Evolutionary conservation across 1,140 invertebrate genomes (phyloP).

Genomic region (Hyphantria cunea): DNA sequence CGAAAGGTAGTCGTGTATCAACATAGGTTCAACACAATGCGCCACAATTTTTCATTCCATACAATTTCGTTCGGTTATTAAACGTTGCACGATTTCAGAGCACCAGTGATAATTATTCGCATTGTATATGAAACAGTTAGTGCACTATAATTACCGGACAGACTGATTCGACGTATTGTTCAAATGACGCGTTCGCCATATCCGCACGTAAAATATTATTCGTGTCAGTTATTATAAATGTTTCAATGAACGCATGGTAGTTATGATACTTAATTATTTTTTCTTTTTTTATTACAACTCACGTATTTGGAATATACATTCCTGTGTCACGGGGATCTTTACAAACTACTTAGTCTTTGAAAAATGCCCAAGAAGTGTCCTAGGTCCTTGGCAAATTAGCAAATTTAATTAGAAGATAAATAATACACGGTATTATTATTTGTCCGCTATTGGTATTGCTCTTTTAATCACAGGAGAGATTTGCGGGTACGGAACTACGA

Average conservation of each 20-base stretch:
- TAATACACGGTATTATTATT: too few relatives aligned
- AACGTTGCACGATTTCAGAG: slow-evolving; percentile 64
- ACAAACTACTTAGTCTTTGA: too few relatives aligned
- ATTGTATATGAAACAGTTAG: slow-evolving; percentile 75
- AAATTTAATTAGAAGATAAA: too few relatives aligned
- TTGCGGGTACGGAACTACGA: too few relatives aligned
- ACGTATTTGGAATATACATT: too few relatives aligned
- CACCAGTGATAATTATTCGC: slow-evolving; percentile 67
- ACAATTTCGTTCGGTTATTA: slow-evolving; percentile 56
- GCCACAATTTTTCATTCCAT: slow-evolving; percentile 54
- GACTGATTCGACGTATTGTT: slow-evolving; percentile 75
- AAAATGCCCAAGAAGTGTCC: too few relatives aligned
- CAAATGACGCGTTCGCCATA: slow-evolving; percentile 57
- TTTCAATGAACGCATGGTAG: slow-evolving; percentile 20
- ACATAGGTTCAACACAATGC: slow-evolving; percentile 6
- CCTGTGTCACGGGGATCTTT: too few relatives aligned
- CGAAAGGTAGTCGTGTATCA: slow-evolving; percentile 17
- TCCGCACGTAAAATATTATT: slow-evolving; percentile 57
- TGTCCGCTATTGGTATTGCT: too few relatives aligned
- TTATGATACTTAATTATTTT: slow-evolving; percentile 5
- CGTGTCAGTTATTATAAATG: slow-evolving; percentile 36
- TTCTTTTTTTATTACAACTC: too few relatives aligned
- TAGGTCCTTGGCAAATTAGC: too few relatives aligned
- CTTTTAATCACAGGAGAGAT: too few relatives aligned
- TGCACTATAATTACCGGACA: slow-evolving; percentile 66